phyloP scores from a whole-genome alignment of 2,888 invertebrate species.

The Ormyrus labotus region DNA sequence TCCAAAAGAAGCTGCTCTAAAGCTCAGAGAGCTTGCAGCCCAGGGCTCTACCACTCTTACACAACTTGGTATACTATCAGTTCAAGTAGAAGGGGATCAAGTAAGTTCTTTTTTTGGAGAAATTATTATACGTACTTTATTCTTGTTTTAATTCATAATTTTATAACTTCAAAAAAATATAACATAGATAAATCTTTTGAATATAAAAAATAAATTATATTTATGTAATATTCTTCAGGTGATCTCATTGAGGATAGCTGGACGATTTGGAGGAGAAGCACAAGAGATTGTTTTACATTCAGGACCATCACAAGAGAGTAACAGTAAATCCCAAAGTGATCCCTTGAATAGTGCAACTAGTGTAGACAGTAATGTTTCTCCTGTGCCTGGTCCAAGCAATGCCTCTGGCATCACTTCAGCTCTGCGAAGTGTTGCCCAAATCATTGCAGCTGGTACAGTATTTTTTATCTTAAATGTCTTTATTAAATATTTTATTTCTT shows the following conservation, averaged over 20 bases:
- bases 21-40: constrained; percentile 92
- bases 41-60: constrained; percentile 92
- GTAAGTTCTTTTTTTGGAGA: constrained; percentile 74
- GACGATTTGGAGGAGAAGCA: constrained; percentile 81
- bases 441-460: constrained; percentile 71
- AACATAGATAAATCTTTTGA: too few relatives aligned
- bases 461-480: constrained; percentile 8
- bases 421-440: constrained; percentile 72
- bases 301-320: constrained; percentile 72
- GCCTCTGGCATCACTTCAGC: constrained; percentile 70
- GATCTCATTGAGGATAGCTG: constrained; percentile 81
- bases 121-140: constrained; percentile 27
- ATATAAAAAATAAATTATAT: constrained; percentile 9
- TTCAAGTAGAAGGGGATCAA: constrained; percentile 94
- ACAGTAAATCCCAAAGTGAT: constrained; percentile 70
- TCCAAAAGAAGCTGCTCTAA: constrained; percentile 95
- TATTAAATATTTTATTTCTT: neutral
- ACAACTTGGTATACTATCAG: constrained; percentile 94
- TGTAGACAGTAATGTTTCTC: constrained; percentile 66
- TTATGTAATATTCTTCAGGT: constrained; percentile 71
- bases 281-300: constrained; percentile 84
- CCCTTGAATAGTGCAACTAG: constrained; percentile 64
- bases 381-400: constrained; percentile 73
- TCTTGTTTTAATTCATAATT: constrained; percentile 5
- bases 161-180: neutral